phyloP scores from a whole-genome alignment of 2,888 invertebrate species.

The Drosophila mercatorum region DNA sequence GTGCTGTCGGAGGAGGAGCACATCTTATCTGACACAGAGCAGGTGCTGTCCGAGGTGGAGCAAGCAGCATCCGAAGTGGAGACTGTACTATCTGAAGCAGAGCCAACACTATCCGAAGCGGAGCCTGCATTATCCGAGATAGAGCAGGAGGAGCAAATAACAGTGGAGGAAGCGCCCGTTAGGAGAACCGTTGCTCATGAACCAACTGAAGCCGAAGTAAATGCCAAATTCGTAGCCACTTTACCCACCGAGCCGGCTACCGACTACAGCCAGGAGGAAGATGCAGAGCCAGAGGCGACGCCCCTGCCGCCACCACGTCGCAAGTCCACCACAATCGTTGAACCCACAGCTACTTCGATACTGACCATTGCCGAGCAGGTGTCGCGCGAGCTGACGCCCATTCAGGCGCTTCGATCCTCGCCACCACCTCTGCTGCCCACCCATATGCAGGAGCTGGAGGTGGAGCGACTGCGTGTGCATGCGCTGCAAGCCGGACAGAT shows the following conservation, averaged over 20 bases:
- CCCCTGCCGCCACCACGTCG: slow-evolving; percentile 82
- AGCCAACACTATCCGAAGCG: slow-evolving; percentile 38
- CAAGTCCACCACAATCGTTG: slow-evolving; percentile 77
- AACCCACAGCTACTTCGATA: slow-evolving; percentile 40
- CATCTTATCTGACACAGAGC: slow-evolving; percentile 25
- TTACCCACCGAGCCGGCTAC: slow-evolving; percentile 64
- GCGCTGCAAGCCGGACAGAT: slow-evolving; percentile 92
- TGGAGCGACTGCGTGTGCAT: slow-evolving; percentile 91
- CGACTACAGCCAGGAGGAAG: slow-evolving; percentile 29
- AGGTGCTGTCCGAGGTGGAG: slow-evolving; percentile 31
- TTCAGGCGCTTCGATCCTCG: slow-evolving; percentile 48
- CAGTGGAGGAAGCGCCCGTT: slow-evolving; percentile 32
- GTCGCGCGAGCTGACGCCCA: slow-evolving; percentile 44
- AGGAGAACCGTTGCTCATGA: slow-evolving; percentile 50
- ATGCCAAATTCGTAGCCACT: slow-evolving; percentile 60
- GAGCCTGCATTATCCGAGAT: background rate
- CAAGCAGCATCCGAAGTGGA: slow-evolving; percentile 36
- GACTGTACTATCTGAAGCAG: slow-evolving; percentile 33
- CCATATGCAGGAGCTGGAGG: slow-evolving; percentile 89
- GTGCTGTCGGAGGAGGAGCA: slow-evolving; percentile 26
- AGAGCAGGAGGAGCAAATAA: slow-evolving; percentile 20
- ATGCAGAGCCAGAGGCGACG: slow-evolving; percentile 37
- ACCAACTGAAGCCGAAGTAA: slow-evolving; percentile 64
- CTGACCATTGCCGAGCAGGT: slow-evolving; percentile 54
- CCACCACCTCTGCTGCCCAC: slow-evolving; percentile 57